These are phyloP conservation scores for Lethrus apterus DNA, from an alignment of 1,140 invertebrate genomes.

Conservation along the genomic window DNA sequence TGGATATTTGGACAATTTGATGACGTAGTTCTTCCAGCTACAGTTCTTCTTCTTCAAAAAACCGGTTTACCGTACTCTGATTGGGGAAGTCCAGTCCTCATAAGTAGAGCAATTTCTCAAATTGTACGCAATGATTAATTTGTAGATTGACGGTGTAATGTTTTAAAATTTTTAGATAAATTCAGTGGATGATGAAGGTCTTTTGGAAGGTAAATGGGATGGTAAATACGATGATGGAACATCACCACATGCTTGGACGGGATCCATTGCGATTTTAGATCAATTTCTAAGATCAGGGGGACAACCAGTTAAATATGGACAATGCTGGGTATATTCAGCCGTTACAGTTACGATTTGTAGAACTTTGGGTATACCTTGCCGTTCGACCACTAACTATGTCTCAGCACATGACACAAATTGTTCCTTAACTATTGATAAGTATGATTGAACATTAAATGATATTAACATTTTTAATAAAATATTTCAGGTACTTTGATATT, in stretches of 20 bases:
- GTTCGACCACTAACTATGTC: slow-evolving; percentile 68
- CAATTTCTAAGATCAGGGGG: slow-evolving; percentile 55
- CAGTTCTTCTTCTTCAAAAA: slow-evolving; percentile 55
- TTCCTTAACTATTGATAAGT: slow-evolving; percentile 61
- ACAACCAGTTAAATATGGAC: slow-evolving; percentile 67
- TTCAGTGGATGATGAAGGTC: slow-evolving; percentile 56
- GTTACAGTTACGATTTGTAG: slow-evolving; percentile 60
- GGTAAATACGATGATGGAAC: slow-evolving; percentile 64
- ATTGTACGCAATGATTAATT: slow-evolving; percentile 55
- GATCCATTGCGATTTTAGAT: slow-evolving; percentile 61
- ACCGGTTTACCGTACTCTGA: slow-evolving; percentile 54
- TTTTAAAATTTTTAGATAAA: slow-evolving; percentile 44
- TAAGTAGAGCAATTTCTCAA: slow-evolving; percentile 61
- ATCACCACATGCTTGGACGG: slow-evolving; percentile 60
- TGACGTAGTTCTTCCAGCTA: slow-evolving; percentile 56
- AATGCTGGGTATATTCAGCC: slow-evolving; percentile 77
- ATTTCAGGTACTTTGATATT: slow-evolving; percentile 55
- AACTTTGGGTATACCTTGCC: slow-evolving; percentile 57
- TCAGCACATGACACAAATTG: slow-evolving; percentile 72
- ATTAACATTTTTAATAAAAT: slow-evolving; percentile 40
- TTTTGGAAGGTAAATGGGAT: slow-evolving; percentile 65
- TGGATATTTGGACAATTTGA: slow-evolving; percentile 74
- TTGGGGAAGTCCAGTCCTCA: slow-evolving; percentile 59
- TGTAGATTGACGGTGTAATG: neutral
- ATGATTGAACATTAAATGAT: slow-evolving; percentile 11